phyloP scores from a whole-genome alignment of 2,113 vertebrate species.

The Cyphomyrus discorhynchus region DNA sequence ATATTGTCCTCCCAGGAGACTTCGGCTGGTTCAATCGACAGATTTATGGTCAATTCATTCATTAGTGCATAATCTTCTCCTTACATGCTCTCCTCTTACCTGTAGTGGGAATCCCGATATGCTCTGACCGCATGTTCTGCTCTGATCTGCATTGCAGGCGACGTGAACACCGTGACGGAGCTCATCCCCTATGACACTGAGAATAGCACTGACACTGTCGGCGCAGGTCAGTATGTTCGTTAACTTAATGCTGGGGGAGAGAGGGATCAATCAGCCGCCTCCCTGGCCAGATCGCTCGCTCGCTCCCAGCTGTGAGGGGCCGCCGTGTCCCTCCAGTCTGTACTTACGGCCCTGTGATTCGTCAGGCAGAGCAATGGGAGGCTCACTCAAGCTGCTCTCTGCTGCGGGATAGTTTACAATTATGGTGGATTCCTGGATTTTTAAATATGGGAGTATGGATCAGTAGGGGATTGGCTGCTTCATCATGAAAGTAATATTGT shows the following conservation, averaged over 20 bases:
- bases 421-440: background rate
- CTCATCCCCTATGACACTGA: slow-evolving; percentile 63
- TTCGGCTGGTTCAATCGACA: background rate
- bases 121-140: background rate
- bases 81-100: background rate
- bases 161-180: slow-evolving; percentile 53
- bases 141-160: slow-evolving; percentile 42
- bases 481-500: background rate
- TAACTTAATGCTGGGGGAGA: background rate
- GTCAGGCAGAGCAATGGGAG: background rate
- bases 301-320: background rate
- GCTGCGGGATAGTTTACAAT: background rate
- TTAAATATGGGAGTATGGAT: background rate
- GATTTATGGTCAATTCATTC: background rate
- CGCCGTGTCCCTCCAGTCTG: too few relatives aligned
- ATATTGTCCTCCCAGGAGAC: background rate
- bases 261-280: background rate
- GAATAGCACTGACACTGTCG: slow-evolving; percentile 69
- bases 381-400: background rate
- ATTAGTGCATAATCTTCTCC: background rate
- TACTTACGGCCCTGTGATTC: background rate
- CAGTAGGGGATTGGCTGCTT: background rate
- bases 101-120: background rate
- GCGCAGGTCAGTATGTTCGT: slow-evolving; percentile 65
- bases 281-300: background rate